Evolutionary conservation across 2,888 invertebrate species (phyloP).

Genomic region (Tetranychus piercei): DNA sequence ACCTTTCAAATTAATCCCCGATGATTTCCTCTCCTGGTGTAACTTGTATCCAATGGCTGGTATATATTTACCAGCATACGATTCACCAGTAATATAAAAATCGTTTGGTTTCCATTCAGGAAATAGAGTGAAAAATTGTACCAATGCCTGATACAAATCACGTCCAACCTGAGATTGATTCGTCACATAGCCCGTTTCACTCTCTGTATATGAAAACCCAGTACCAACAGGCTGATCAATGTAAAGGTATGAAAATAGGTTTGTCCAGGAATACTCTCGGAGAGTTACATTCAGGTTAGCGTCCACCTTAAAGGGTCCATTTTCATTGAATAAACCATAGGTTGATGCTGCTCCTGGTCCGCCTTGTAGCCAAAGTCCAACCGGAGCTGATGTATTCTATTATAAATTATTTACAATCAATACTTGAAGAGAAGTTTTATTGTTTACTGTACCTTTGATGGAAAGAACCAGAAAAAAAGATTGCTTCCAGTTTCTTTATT

Average conservation of each 20-base stretch:
- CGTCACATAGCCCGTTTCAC: constrained; percentile 53
- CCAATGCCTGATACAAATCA: constrained; percentile 53
- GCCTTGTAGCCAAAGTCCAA: constrained; percentile 35
- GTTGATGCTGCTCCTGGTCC: constrained; percentile 35
- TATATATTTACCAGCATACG: constrained; percentile 59
- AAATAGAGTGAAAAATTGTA: constrained; percentile 67
- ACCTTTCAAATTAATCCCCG: constrained; percentile 46
- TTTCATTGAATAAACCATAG: constrained; percentile 44
- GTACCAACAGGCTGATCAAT: constrained; percentile 74
- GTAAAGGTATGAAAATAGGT: constrained; percentile 58
- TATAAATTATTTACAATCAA: neutral
- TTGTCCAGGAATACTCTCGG: constrained; percentile 48
- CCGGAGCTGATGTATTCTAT: constrained; percentile 29
- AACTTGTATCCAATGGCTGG: constrained; percentile 58
- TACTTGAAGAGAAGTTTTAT: neutral
- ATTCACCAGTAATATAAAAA: constrained; percentile 75
- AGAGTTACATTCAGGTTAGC: neutral
- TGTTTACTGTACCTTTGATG: neutral
- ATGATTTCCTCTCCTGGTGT: constrained; percentile 43
- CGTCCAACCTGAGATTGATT: constrained; percentile 60
- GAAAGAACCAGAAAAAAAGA: constrained; percentile 70
- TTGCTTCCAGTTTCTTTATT: constrained; percentile 56
- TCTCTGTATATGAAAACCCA: constrained; percentile 70
- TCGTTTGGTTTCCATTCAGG: constrained; percentile 51
- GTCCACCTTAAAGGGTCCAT: constrained; percentile 48